A percentile compares a stretch with the other conserved stretches of the same genome.
Conservation (phyloP, 2,797 vertebrate species). For the Huso huso region DNA sequence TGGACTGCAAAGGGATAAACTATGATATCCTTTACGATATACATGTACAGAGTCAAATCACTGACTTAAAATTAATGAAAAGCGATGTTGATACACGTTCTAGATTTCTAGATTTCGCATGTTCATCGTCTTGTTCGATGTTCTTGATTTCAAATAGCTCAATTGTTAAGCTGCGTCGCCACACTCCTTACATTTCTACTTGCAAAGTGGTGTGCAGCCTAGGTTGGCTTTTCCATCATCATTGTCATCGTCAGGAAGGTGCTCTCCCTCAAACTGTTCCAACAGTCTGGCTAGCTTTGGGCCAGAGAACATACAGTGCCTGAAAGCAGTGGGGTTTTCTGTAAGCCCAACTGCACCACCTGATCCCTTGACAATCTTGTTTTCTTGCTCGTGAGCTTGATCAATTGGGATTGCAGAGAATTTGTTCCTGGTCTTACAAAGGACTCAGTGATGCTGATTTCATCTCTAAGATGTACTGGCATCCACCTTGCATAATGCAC, state of each 20-base stretch:
- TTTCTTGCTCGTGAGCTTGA: not conserved
- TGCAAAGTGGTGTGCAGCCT: too few relatives aligned
- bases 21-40: too few relatives aligned
- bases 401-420: slow-evolving; percentile 6
- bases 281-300: not conserved
- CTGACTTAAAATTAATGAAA: too few relatives aligned
- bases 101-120: too few relatives aligned
- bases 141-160: too few relatives aligned
- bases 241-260: not conserved
- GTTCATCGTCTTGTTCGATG: too few relatives aligned
- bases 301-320: not conserved
- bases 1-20: too few relatives aligned
- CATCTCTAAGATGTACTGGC: slow-evolving; percentile 1
- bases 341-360: not conserved
- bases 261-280: not conserved
- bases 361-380: not conserved
- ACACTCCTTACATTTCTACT: too few relatives aligned
- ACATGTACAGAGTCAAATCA: too few relatives aligned
- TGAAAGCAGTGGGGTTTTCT: slow-evolving; percentile 6
- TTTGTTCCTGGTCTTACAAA: not conserved
- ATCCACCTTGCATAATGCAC: slow-evolving; percentile 3
- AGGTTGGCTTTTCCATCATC: too few relatives aligned
- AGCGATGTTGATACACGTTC: too few relatives aligned
- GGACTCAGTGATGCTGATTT: not conserved
- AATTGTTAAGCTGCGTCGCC: too few relatives aligned